phyloP scores from a whole-genome alignment of 2,888 invertebrate species.

The Trissoscelio sp. region DNA sequence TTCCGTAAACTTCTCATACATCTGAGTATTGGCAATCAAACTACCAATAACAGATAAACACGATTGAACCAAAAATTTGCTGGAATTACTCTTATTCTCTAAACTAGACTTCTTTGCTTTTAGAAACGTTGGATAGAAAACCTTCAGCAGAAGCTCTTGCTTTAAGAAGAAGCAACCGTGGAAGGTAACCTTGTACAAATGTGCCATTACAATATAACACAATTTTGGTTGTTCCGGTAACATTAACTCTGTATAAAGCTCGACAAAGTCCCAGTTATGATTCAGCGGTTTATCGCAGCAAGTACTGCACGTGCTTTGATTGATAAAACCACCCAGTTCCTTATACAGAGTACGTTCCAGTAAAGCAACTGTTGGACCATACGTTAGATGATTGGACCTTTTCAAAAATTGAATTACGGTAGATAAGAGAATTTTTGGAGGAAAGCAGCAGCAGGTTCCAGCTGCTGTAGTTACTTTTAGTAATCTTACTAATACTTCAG shows the following conservation, averaged over 20 bases:
- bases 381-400: conserved; percentile 74
- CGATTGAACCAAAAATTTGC: conserved; percentile 86
- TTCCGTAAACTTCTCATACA: conserved; percentile 86
- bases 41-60: conserved; percentile 86
- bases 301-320: conserved; percentile 80
- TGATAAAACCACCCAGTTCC: conserved; percentile 85
- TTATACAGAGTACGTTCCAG: conserved; percentile 86
- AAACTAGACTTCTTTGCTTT: conserved; percentile 84
- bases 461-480: conserved; percentile 85
- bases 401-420: conserved; percentile 84
- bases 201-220: conserved; percentile 85
- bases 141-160: conserved; percentile 85
- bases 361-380: conserved; percentile 83
- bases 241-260: conserved; percentile 86
- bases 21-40: conserved; percentile 85
- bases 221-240: conserved; percentile 85
- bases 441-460: conserved; percentile 88
- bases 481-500: conserved; percentile 83
- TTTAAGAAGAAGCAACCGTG: conserved; percentile 85
- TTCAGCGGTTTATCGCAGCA: conserved; percentile 75
- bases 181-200: conserved; percentile 86
- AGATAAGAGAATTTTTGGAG: conserved; percentile 84
- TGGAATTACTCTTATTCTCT: conserved; percentile 82
- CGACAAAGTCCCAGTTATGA: conserved; percentile 85
- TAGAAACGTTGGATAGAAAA: conserved; percentile 87